Evolutionary conservation across 2,797 vertebrate genomes (phyloP).

Genomic region (Anguilla anguilla): DNA sequence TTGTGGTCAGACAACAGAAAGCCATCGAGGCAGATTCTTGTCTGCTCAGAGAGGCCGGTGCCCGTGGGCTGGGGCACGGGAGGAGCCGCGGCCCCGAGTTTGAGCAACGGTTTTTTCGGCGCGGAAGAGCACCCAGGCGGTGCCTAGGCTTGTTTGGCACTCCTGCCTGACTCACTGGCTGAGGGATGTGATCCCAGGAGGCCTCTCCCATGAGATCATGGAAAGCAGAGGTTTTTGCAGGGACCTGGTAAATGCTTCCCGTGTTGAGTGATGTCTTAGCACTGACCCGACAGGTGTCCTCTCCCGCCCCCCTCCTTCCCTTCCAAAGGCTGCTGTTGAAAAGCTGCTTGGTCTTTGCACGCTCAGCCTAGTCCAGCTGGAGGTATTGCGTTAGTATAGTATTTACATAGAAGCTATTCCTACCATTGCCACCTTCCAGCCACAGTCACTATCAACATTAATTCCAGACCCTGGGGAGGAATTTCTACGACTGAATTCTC

Average conservation of each 20-base stretch:
- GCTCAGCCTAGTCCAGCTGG: background rate
- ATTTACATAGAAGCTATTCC: background rate
- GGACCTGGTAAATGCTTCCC: slow-evolving; percentile 14
- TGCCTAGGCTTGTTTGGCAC: background rate
- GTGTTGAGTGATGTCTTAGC: slow-evolving; percentile 46
- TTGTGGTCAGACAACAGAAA: slow-evolving; percentile 30
- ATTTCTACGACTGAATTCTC: too few species aligned
- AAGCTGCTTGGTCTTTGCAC: background rate
- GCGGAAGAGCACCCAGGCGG: background rate
- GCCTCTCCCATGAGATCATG: slow-evolving; percentile 41
- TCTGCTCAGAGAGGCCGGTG: background rate
- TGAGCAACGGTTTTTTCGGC: too few species aligned
- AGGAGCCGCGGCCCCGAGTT: background rate
- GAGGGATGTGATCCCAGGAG: background rate
- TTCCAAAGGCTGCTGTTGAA: background rate
- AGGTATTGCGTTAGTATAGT: background rate
- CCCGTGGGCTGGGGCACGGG: background rate
- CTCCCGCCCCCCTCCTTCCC: background rate
- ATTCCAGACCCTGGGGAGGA: too few species aligned
- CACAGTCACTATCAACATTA: background rate
- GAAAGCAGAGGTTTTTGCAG: slow-evolving; percentile 38
- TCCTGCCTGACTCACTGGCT: background rate
- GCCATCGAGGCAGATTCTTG: slow-evolving; percentile 17
- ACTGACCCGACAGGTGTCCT: slow-evolving; percentile 33
- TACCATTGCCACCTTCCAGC: background rate